These are phyloP conservation scores for Hydrochoerus hydrochaeris DNA, from an alignment of 2,113 vertebrate species.

Conservation along the genomic window DNA sequence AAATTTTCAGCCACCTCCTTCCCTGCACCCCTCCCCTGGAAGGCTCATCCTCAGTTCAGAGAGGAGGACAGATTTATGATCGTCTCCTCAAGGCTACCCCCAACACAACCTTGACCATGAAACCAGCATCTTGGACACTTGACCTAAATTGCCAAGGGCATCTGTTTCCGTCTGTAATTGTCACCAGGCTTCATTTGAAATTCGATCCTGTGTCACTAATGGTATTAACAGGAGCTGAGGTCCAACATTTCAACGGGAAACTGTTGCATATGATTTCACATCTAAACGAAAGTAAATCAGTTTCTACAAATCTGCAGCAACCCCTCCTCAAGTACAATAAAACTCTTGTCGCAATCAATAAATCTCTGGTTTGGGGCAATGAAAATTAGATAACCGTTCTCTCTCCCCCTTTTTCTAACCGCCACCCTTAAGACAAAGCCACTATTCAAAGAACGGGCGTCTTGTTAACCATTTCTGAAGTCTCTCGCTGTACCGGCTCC, in stretches of 20 bases:
- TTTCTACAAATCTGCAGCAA: constrained; percentile 70
- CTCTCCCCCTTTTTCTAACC: not conserved
- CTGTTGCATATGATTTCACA: constrained; percentile 77
- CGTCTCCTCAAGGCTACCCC: constrained; percentile 69
- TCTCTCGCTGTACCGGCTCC: constrained; percentile 60
- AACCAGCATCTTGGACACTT: constrained; percentile 76
- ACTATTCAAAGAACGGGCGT: constrained; percentile 76
- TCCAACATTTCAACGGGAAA: constrained; percentile 68
- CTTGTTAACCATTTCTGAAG: constrained; percentile 80
- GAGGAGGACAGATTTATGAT: constrained; percentile 74
- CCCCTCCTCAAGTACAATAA: constrained; percentile 68
- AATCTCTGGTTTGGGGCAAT: constrained; percentile 76
- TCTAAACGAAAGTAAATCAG: constrained; percentile 74
- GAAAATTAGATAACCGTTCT: constrained; percentile 79
- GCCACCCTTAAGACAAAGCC: constrained; percentile 73
- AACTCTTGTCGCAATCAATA: constrained; percentile 77
- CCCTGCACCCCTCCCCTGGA: not conserved
- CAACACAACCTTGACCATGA: constrained; percentile 84
- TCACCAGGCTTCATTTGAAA: constrained; percentile 83
- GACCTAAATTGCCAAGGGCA: constrained; percentile 84
- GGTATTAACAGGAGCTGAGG: constrained; percentile 83
- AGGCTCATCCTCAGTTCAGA: constrained; percentile 57
- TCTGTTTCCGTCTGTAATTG: constrained; percentile 74
- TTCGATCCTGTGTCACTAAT: constrained; percentile 83
- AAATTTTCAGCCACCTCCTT: constrained; percentile 35